Evolutionary conservation across 2,113 vertebrate species (phyloP).

Genomic region (Calonectris borealis): DNA sequence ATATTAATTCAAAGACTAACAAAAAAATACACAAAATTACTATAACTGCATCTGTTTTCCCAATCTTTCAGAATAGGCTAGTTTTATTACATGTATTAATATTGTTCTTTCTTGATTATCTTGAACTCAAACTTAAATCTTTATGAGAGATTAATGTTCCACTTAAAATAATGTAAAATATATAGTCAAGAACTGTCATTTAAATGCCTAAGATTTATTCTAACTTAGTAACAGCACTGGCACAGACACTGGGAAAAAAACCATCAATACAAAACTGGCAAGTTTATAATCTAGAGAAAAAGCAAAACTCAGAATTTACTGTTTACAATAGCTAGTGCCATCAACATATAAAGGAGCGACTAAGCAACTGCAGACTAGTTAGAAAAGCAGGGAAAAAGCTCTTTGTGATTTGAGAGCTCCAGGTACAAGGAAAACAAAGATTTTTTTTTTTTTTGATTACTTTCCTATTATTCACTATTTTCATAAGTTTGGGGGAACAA

Average conservation of each 20-base stretch:
- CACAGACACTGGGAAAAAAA: not conserved
- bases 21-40: not conserved
- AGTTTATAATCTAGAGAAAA: not conserved
- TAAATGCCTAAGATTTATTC: not conserved
- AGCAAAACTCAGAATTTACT: not conserved
- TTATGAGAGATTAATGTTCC: not conserved
- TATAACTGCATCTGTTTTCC: not conserved
- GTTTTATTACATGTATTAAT: not conserved
- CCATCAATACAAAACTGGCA: not conserved
- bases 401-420: not conserved
- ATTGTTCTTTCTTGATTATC: not conserved
- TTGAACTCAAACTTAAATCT: not conserved
- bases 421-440: not conserved
- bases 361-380: not conserved
- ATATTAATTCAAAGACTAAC: constrained; percentile 44
- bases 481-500: not conserved
- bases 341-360: not conserved
- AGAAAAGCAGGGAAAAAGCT: not conserved
- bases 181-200: not conserved
- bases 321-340: not conserved
- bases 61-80: not conserved
- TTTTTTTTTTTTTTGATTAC: not conserved
- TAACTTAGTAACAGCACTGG: not conserved
- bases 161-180: not conserved
- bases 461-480: not conserved